phyloP scores from a whole-genome alignment of 2,797 vertebrate genomes.

The Rallus crepitans region DNA sequence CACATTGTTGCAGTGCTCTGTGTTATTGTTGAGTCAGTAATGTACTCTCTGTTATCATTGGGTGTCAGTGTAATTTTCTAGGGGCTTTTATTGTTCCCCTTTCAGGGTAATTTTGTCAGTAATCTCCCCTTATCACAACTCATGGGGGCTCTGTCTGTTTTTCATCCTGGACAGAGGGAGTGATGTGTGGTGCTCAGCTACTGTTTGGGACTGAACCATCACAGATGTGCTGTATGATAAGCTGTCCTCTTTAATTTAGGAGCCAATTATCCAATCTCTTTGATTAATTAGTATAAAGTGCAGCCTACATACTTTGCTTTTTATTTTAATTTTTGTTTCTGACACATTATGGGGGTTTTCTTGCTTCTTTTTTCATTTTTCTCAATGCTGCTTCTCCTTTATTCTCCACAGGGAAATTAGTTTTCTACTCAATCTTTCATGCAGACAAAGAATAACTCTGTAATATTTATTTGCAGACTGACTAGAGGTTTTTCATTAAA shows the following conservation, averaged over 20 bases:
- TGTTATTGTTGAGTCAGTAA: too few relatives aligned
- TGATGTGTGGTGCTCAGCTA: too few relatives aligned
- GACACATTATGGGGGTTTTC: background rate
- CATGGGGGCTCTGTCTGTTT: too few relatives aligned
- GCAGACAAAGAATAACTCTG: background rate
- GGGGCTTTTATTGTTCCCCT: too few relatives aligned
- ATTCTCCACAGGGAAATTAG: background rate
- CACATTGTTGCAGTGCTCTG: too few relatives aligned
- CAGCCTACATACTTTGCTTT: background rate
- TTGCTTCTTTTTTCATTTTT: background rate
- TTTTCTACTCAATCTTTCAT: background rate
- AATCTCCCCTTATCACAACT: too few relatives aligned
- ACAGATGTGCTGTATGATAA: background rate
- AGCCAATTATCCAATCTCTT: background rate
- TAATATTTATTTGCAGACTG: background rate
- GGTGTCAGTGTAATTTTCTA: too few relatives aligned
- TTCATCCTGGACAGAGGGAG: too few relatives aligned
- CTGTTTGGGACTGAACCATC: too few relatives aligned
- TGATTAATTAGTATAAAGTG: background rate
- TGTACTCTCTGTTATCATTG: too few relatives aligned
- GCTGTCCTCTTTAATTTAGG: background rate
- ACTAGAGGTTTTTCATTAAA: background rate
- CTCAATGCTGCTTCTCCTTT: background rate
- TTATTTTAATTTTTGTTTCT: background rate
- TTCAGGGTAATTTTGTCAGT: too few relatives aligned